Evolutionary conservation across 2,888 invertebrate genomes (phyloP), one percentile per base, ranked within the genome.

Genomic region (Orchestes rusci): DNA sequence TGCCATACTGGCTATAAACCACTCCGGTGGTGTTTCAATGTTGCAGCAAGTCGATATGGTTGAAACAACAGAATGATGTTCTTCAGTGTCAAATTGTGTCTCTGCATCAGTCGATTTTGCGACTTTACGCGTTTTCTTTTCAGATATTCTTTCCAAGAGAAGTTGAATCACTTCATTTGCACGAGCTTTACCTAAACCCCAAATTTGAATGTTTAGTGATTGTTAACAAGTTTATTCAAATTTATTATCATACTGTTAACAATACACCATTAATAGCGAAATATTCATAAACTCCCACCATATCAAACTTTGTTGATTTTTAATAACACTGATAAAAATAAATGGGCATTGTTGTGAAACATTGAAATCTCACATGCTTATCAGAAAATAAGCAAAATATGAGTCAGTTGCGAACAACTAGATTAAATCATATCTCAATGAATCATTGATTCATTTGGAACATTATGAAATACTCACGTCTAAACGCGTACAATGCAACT

Each of bases 401-500:
- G n/a, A n/a, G n/a, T n/a, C n/a, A n/a, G n/a, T n/a, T n/a, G n/a
- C n/a, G n/a, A n/a, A n/a, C n/a, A n/a, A n/a, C n/a, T n/a, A n/a
- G n/a, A n/a, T n/a, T n/a, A n/a, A n/a, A n/a, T n/a, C n/a, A n/a
- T n/a, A n/a, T n/a, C n/a, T n/a, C n/a, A n/a, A n/a, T n/a, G n/a
- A n/a, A n/a, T n/a, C n/a, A n/a, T n/a, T n/a, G n/a, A 7, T 35
- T 35, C 13, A 34, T 10, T 7, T 34, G 17, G 13, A 7, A 12
- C 8, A 31, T 31, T 31, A 7, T 36, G 20, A 20, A 33, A 29
- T 19, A 39, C 43, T 38, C 35, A 43, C 65, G 56, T 18, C 68
- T 55, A 43, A 67, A 68, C 4, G 60, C 59, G 40, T 68, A 67
- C 36, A 71, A 51, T 17, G 70, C 70, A 38, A 68, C 64, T 45